Percentiles rank a stretch among this genome's conserved stretches.
phyloP scores from a whole-genome alignment of 2,113 vertebrate genomes.

The Octodon degus region DNA sequence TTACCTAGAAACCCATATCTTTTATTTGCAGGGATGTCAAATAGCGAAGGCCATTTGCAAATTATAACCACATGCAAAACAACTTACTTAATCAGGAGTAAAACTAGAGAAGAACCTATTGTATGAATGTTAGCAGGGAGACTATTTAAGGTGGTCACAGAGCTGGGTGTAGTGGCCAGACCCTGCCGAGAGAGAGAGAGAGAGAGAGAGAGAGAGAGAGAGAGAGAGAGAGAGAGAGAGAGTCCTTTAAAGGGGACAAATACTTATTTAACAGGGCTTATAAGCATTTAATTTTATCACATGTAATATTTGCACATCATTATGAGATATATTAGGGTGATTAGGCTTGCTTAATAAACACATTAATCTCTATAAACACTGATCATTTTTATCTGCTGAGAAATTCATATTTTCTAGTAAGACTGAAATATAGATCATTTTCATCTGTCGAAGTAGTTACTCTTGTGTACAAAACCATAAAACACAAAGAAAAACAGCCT shows the following conservation, averaged over 20 bases:
- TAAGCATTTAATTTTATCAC: neutral
- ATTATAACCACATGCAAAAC: neutral
- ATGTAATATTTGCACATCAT: neutral
- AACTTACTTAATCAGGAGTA: neutral
- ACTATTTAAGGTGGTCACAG: neutral
- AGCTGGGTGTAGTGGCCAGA: neutral
- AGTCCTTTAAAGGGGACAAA: neutral
- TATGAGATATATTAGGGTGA: neutral
- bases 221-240: too few relatives aligned
- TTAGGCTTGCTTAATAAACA: neutral
- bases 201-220: too few relatives aligned
- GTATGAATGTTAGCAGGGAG: neutral
- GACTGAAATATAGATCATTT: neutral
- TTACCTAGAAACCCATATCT: constrained; percentile 20
- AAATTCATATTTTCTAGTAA: neutral
- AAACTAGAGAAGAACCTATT: neutral
- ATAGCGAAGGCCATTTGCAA: constrained; percentile 22
- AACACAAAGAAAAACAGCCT: neutral
- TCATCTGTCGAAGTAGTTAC: neutral
- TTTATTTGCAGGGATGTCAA: neutral
- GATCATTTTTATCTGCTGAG: neutral
- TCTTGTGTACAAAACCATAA: too few relatives aligned
- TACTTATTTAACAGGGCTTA: neutral
- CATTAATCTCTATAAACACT: neutral
- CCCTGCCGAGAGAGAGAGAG: too few relatives aligned